Conservation (phyloP, 2,113 vertebrate species). For the Noturus placidus region DNA sequence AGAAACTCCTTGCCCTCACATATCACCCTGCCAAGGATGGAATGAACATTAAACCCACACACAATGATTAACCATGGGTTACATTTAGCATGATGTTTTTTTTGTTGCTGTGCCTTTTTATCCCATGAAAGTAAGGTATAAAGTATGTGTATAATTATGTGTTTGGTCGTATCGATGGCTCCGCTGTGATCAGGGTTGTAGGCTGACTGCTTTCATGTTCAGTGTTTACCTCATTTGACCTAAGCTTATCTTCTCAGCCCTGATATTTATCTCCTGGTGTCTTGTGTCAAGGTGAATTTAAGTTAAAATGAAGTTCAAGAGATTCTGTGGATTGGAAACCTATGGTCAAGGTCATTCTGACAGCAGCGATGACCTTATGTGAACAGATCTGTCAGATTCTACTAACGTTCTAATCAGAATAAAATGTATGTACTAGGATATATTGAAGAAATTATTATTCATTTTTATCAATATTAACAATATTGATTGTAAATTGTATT, state of each 20-base stretch:
- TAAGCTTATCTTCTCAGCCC: neutral
- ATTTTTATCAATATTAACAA: too few species aligned
- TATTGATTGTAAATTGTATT: too few species aligned
- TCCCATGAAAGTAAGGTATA: neutral
- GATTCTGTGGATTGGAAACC: neutral
- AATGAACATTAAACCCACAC: neutral
- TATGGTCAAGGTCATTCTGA: neutral
- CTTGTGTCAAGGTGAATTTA: neutral
- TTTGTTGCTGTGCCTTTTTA: neutral
- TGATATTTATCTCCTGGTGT: neutral
- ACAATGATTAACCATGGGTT: neutral
- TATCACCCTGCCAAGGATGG: too few species aligned
- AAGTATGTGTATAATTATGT: neutral
- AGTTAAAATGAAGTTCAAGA: neutral
- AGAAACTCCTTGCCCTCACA: too few species aligned
- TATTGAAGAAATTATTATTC: too few species aligned
- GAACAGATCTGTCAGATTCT: neutral
- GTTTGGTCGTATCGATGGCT: neutral
- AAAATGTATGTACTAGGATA: neutral
- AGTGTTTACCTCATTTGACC: slow-evolving; percentile 17
- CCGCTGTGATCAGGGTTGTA: neutral
- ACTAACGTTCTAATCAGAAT: neutral
- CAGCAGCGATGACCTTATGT: neutral
- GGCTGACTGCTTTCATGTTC: slow-evolving; percentile 4
- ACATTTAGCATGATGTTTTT: neutral